Evolutionary conservation across 2,797 vertebrate genomes (phyloP), one percentile per base, ranked within the genome.

Genomic region (Enteromius thamalakanensis): DNA sequence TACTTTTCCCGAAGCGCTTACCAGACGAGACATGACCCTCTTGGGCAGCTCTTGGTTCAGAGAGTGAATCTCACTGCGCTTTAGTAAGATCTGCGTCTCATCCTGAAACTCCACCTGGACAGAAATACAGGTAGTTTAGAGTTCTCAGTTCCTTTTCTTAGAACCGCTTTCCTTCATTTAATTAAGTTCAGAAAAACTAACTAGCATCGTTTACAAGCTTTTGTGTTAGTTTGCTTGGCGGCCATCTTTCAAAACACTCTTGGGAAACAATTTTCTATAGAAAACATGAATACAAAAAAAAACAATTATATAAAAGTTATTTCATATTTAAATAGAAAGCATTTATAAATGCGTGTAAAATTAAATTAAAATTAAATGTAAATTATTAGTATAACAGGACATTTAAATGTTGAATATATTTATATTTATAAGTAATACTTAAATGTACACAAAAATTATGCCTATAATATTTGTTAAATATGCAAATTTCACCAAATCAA

Each of bases 101-200:
- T 98, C 96, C 80, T 97, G 96, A 92, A 98, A 99, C 91, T 99
- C 98, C 3, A 99, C 97, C 98, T 99, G 92, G n/a, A 37, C 34
- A 47, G 60, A 49, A 32, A 49, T n/a, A 21, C 42, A 21, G 23
- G 26, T 10, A 6, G 23, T 64, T 76, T 42, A 42, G 34, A 76
- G 0, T 1, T 6, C 14, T 40, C 51, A 0, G 21, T 58, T 58
- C 6, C 51, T 40, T 74, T 6, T 76, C 71, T 37, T 37, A 49
- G 49, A 74, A 37, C 0, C 49, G n/a, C 19, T n/a, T 37, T 1
- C 2, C 19, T 2, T 55, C 19, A n/a, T 37, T 29, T 11, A 1
- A 55, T 74, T 49, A 55, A 47, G 14, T 17, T 47, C 47, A 26
- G 11, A 26, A 26, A 40, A 68, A 37, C 34, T n/a, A 68, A 23